Evolutionary conservation across 1,140 invertebrate species (phyloP).

Genomic region (Piezodorus guildinii): DNA sequence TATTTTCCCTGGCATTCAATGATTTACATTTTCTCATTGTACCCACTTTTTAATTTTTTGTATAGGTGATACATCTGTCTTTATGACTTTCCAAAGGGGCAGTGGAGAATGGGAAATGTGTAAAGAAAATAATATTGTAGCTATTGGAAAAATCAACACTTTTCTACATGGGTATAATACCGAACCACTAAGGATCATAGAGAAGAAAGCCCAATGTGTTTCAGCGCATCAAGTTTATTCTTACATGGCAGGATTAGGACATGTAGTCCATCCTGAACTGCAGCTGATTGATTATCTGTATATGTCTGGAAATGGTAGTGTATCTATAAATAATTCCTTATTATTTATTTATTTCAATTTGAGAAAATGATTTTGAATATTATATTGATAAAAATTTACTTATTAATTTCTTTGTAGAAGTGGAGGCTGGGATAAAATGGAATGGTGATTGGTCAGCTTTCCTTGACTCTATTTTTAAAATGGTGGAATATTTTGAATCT

Average conservation of each 20-base stretch:
- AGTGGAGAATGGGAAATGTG: slow-evolving; percentile 18
- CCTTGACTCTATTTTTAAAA: slow-evolving; percentile 15
- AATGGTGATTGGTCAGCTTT: slow-evolving; percentile 16
- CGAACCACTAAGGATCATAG: neutral
- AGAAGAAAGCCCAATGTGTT: neutral
- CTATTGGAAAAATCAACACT: slow-evolving; percentile 5
- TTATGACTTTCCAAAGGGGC: slow-evolving; percentile 14
- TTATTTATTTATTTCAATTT: neutral
- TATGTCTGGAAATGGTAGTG: neutral
- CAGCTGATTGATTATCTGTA: neutral
- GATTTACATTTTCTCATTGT: too few species aligned
- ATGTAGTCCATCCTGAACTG: neutral
- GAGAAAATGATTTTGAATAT: neutral
- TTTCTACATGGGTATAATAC: neutral
- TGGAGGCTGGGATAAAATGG: slow-evolving; percentile 17
- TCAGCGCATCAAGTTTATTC: neutral
- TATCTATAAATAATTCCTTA: neutral
- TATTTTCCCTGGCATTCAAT: too few species aligned
- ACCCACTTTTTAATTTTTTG: too few species aligned
- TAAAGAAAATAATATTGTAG: neutral
- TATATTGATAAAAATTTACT: neutral
- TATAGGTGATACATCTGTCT: neutral
- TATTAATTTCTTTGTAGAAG: slow-evolving; percentile 8
- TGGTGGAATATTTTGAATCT: slow-evolving; percentile 12
- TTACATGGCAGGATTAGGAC: neutral